A percentile compares a stretch with the other conserved stretches of the same genome.
Evolutionary conservation across 2,113 vertebrate species (phyloP).

Genomic region (Nematolebias whitei): DNA sequence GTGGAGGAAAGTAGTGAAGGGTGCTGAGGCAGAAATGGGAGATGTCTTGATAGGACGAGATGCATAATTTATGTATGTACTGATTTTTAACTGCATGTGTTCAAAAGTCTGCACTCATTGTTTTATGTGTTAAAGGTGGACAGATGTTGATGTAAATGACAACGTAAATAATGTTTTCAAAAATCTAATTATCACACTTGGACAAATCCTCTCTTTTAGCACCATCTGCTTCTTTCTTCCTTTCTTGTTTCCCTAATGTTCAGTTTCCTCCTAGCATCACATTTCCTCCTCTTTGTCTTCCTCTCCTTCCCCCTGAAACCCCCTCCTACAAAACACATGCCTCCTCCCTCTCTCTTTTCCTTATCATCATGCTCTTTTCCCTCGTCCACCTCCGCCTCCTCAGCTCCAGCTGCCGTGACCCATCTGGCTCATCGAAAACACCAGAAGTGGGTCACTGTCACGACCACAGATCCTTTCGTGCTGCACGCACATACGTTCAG

Average conservation of each 20-base stretch:
- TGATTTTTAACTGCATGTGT: slow-evolving; percentile 58
- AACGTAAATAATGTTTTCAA: too few relatives aligned
- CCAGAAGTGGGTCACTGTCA: slow-evolving; percentile 79
- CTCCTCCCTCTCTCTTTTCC: slow-evolving; percentile 8
- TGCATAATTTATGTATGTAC: slow-evolving; percentile 69
- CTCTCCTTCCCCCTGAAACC: not conserved
- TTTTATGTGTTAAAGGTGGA: slow-evolving; percentile 43
- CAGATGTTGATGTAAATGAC: slow-evolving; percentile 19
- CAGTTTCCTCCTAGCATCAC: not conserved
- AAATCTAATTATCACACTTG: slow-evolving; percentile 6
- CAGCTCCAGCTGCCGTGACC: slow-evolving; percentile 69
- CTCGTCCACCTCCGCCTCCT: slow-evolving; percentile 49
- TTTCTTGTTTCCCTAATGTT: slow-evolving; percentile 4
- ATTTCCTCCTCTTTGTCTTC: slow-evolving; percentile 14
- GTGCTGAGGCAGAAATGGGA: slow-evolving; percentile 35
- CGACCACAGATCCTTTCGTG: slow-evolving; percentile 46
- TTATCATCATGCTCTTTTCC: slow-evolving; percentile 36
- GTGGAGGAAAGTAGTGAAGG: slow-evolving; percentile 22
- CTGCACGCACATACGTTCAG: slow-evolving; percentile 37
- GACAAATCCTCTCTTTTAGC: not conserved
- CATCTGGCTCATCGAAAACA: slow-evolving; percentile 76
- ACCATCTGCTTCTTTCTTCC: not conserved
- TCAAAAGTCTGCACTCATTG: slow-evolving; percentile 37
- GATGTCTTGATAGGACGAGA: slow-evolving; percentile 60
- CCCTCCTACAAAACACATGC: slow-evolving; percentile 7